Percentiles rank a stretch among this genome's conserved stretches.
phyloP scores from a whole-genome alignment of 2,113 vertebrate genomes.

The Canis aureus region DNA sequence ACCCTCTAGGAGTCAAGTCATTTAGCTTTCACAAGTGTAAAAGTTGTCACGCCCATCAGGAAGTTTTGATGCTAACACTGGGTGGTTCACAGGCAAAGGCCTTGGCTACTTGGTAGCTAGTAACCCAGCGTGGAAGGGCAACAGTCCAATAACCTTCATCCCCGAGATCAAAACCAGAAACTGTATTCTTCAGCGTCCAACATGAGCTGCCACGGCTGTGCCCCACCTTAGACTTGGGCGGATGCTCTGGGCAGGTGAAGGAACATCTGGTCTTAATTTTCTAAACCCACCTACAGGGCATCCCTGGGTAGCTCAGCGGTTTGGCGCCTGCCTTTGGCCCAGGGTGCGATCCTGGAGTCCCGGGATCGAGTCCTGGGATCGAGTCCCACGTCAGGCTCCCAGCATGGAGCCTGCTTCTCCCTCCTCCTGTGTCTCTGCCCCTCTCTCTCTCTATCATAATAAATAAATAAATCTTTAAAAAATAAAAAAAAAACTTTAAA shows the following conservation, averaged over 20 bases:
- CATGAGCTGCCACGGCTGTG: background rate
- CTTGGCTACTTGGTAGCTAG: background rate
- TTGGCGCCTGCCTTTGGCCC: no score
- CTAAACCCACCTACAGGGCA: background rate
- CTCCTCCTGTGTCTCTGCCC: no score
- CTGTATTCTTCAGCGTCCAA: background rate
- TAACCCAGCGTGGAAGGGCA: background rate
- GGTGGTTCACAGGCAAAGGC: background rate
- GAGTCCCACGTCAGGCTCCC: no score
- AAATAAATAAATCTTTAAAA: no score
- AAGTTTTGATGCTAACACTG: background rate
- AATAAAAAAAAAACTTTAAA: no score
- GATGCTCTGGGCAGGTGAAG: background rate
- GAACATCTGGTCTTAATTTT: background rate
- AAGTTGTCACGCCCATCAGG: accelerated
- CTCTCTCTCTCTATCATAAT: no score
- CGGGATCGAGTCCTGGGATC: no score
- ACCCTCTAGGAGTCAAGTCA: background rate
- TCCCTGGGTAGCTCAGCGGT: no score
- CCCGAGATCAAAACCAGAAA: background rate
- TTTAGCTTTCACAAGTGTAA: background rate
- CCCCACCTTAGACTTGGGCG: background rate
- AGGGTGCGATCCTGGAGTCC: no score
- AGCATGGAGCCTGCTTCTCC: no score
- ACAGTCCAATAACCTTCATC: background rate